A percentile compares a stretch with the other conserved stretches of the same genome.
These are phyloP conservation scores for Potorous gilbertii DNA, from an alignment of 2,797 vertebrate species.

Conservation along the genomic window DNA sequence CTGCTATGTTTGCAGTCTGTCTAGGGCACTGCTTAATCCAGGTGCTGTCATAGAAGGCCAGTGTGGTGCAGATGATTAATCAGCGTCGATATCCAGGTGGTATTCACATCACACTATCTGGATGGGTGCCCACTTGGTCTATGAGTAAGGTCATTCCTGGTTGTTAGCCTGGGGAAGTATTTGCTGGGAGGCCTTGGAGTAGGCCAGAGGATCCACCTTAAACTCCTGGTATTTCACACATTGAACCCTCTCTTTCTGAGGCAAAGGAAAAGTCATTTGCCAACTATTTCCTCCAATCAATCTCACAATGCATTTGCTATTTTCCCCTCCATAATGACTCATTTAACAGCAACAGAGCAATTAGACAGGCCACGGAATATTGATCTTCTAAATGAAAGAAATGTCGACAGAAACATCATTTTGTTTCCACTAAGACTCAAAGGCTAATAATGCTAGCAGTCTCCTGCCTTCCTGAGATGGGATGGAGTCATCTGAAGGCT, in stretches of 20 bases:
- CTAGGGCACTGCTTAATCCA: neutral
- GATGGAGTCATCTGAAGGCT: slow-evolving; percentile 7
- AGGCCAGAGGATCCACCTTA: slow-evolving; percentile 19
- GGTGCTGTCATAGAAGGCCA: neutral
- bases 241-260: slow-evolving; percentile 70
- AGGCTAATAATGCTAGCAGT: slow-evolving; percentile 17
- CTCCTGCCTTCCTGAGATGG: slow-evolving; percentile 57
- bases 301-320: slow-evolving; percentile 67
- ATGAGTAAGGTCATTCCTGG: neutral
- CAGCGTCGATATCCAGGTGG: neutral
- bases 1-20: neutral
- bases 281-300: slow-evolving; percentile 77
- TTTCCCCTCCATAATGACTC: slow-evolving; percentile 80
- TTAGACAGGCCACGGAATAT: slow-evolving; percentile 82
- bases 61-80: neutral
- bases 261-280: slow-evolving; percentile 76
- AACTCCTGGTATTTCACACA: slow-evolving; percentile 57
- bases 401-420: slow-evolving; percentile 60
- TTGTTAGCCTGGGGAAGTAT: neutral
- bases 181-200: neutral
- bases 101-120: neutral
- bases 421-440: slow-evolving; percentile 65
- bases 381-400: slow-evolving; percentile 80
- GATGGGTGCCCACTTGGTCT: neutral
- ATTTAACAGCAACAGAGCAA: slow-evolving; percentile 83